A percentile compares a stretch with the other conserved stretches of the same genome.
phyloP scores from a whole-genome alignment of 53 echinoderm and acorn worm genomes.

The Hippasteria phrygiana region DNA sequence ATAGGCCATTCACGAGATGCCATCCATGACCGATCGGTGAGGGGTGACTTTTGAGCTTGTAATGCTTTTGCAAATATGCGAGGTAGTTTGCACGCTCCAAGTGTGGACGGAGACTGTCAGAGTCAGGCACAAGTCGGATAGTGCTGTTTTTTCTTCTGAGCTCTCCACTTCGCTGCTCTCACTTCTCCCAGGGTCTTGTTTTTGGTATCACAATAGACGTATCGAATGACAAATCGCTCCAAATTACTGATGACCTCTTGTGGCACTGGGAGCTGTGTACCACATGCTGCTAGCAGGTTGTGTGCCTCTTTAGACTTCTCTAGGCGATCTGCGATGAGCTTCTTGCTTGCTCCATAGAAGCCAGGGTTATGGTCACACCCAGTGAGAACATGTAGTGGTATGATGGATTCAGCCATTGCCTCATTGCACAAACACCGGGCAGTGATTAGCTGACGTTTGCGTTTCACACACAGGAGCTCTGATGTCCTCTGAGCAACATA shows the following conservation, averaged over 20 bases:
- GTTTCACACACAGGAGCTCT: slow-evolving; percentile 64
- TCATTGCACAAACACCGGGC: slow-evolving; percentile 72
- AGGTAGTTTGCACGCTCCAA: slow-evolving; percentile 71
- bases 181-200: slow-evolving; percentile 42
- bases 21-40: slow-evolving; percentile 60
- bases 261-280: slow-evolving; percentile 32
- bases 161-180: slow-evolving; percentile 62
- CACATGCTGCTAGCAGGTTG: slow-evolving; percentile 44
- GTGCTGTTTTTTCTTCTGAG: slow-evolving; percentile 61
- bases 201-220: slow-evolving; percentile 54
- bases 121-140: slow-evolving; percentile 57
- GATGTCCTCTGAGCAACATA: slow-evolving; percentile 71
- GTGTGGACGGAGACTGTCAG: slow-evolving; percentile 64
- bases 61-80: slow-evolving; percentile 53
- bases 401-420: slow-evolving; percentile 61
- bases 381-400: slow-evolving; percentile 71
- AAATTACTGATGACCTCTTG: slow-evolving; percentile 51
- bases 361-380: slow-evolving; percentile 76
- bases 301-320: slow-evolving; percentile 40
- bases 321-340: slow-evolving; percentile 35
- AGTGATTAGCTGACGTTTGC: slow-evolving; percentile 52
- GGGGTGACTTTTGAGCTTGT: slow-evolving; percentile 61
- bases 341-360: slow-evolving; percentile 68
- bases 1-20: slow-evolving; percentile 60
- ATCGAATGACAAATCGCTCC: slow-evolving; percentile 64